phyloP scores from a whole-genome alignment of 37 sponge, comb jelly and placozoan genomes.

The Petrosia ficiformis region DNA sequence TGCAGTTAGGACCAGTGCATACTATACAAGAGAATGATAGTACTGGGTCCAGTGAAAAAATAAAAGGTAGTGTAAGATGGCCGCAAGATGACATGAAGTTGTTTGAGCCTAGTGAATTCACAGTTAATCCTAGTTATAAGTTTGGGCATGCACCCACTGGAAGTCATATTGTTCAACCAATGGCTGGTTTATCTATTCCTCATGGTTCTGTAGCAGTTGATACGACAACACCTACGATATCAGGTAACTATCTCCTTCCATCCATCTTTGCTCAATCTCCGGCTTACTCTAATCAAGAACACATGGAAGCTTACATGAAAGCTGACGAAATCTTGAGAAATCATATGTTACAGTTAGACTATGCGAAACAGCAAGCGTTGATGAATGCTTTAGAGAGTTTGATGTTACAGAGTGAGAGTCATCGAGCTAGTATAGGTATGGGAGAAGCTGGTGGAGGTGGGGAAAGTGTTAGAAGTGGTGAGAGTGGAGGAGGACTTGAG shows the following conservation, averaged over 20 bases:
- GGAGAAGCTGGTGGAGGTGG: background rate
- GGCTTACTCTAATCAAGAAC: background rate
- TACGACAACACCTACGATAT: background rate
- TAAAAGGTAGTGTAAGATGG: background rate
- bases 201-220: background rate
- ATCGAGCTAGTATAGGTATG: background rate
- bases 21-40: background rate
- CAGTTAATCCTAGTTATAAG: too few species aligned
- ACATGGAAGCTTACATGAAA: background rate
- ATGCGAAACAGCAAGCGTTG: background rate
- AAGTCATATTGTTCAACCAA: background rate
- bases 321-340: background rate
- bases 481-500: too few species aligned
- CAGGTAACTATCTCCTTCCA: background rate
- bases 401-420: background rate
- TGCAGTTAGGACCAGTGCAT: too few species aligned
- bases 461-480: background rate
- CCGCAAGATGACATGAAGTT: too few species aligned
- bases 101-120: background rate
- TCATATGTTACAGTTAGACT: background rate
- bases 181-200: background rate
- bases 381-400: background rate
- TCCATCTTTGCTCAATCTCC: background rate
- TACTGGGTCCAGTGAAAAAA: background rate
- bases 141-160: background rate